Percentiles rank a stretch among this genome's conserved stretches.
Conservation (phyloP, 2,888 invertebrate genomes). For the Polymixis flavicincta region DNA sequence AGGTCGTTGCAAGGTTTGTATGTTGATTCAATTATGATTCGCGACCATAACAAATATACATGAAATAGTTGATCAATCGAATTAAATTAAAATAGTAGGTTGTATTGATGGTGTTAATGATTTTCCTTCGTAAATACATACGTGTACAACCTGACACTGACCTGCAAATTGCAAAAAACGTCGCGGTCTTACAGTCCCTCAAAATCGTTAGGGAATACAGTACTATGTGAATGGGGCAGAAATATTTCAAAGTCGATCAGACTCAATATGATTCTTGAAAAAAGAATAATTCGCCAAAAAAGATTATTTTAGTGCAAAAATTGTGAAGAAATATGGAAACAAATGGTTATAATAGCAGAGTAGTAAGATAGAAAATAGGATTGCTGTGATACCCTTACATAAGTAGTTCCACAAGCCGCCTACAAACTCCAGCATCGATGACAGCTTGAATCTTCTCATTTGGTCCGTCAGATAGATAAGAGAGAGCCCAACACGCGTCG, state of each 20-base stretch:
- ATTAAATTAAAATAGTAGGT: too few species aligned
- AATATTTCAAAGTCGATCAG: neutral
- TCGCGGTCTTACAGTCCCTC: too few species aligned
- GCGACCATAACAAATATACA: too few species aligned
- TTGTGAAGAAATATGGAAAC: neutral
- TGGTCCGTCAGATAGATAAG: slow-evolving; percentile 98
- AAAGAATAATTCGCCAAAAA: neutral
- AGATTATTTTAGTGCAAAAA: neutral
- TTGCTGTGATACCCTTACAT: slow-evolving; percentile 79
- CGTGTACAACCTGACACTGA: too few species aligned
- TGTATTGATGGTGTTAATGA: too few species aligned
- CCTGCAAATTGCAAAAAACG: too few species aligned
- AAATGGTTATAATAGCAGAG: too few species aligned
- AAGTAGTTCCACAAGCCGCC: slow-evolving; percentile 92
- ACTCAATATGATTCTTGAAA: neutral
- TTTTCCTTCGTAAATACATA: too few species aligned
- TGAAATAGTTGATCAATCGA: too few species aligned
- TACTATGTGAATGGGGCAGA: neutral
- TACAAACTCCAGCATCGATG: slow-evolving; percentile 98
- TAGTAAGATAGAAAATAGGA: neutral
- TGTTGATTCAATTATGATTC: too few species aligned
- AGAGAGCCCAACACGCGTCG: slow-evolving; percentile 99
- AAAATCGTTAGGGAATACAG: neutral
- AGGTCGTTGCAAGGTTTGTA: too few species aligned
- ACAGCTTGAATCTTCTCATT: slow-evolving; percentile 99